Base-by-base conservation (phyloP, 2,888 invertebrate species). In the Oligia latruncula region DNA sequence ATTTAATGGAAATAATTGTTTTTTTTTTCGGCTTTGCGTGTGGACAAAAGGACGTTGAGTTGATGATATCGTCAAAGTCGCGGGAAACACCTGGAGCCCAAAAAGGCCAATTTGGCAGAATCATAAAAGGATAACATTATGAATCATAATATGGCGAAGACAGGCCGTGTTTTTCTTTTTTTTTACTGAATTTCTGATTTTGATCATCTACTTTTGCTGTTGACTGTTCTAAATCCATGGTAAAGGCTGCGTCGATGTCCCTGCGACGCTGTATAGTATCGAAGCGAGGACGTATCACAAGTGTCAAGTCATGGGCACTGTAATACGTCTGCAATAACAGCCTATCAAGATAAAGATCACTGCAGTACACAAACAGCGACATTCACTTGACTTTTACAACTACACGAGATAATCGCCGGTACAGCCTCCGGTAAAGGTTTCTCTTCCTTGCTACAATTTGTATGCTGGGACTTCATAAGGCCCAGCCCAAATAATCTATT, bases 311-410 rank as follows among this genome's bases (percentile, higher is more conserved):
- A 49, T 60, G 29, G 35, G 4, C 72, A n/a, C 11, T 46, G 11
- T n/a, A 55, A 8, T 46, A 35, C n/a, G 15, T 64, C 23, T 17
- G 13, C 55, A 84, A 49, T 55, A 81, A 40, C 55, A 55, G 17
- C 80, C 29, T 17, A 68, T 52, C 43, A 70, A 70, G 84, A 77
- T 87, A 73, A 77, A 77, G 46, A 77, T 80, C 87, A n/a, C 64
- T 20, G 8, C 60, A 15, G 17, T 49, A 17, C 60, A 40, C 23
- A 64, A 70, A 74, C 68, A 68, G 67, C 76, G 77, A 75, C 77
- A 85, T 87, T 87, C 35, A 65, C 67, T 77, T 85, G 84, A 87
- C 85, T 80, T 85, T 85, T 84, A 84, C 66, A 71, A 67, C 65
- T 71, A 49, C 20, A 62, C 70, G 35, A 71, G 67, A 71, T 78